Evolutionary conservation across 2,888 invertebrate genomes (phyloP).

Genomic region (Melieria picta): DNA sequence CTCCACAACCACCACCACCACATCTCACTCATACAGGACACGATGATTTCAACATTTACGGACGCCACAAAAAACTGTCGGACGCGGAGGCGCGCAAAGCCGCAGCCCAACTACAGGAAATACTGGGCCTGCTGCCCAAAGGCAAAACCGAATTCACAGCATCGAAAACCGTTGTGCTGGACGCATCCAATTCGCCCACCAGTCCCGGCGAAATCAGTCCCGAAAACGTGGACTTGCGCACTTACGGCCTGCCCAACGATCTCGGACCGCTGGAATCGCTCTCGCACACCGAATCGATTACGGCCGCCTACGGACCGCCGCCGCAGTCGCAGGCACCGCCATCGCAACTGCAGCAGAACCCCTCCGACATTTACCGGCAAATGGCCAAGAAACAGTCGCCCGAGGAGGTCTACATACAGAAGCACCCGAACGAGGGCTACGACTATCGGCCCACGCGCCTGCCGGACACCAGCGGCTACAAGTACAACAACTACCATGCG

Average conservation of each 20-base stretch:
- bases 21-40: constrained; percentile 31
- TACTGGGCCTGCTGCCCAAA: constrained; percentile 57
- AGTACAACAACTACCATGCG: constrained; percentile 56
- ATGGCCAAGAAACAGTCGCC: constrained; percentile 59
- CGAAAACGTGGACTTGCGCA: constrained; percentile 49
- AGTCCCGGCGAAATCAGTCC: constrained; percentile 43
- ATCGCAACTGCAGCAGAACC: constrained; percentile 41
- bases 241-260: constrained; percentile 51
- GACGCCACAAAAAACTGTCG: constrained; percentile 59
- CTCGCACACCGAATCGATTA: constrained; percentile 63
- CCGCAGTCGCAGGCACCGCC: constrained; percentile 1
- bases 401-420: constrained; percentile 57
- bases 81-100: constrained; percentile 62
- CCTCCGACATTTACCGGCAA: constrained; percentile 60
- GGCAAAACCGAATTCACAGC: constrained; percentile 62
- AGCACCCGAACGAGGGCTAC: constrained; percentile 61
- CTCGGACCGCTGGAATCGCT: constrained; percentile 59
- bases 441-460: constrained; percentile 47
- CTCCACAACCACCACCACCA: constrained; percentile 29
- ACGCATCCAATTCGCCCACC: constrained; percentile 44
- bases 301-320: constrained; percentile 59
- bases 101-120: constrained; percentile 61
- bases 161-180: constrained; percentile 56
- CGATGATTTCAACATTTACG: constrained; percentile 60
- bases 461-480: constrained; percentile 41